Evolutionary conservation across 2,113 vertebrate species (phyloP), one percentile per base, ranked within the genome.

Genomic region (Plecotus auritus): DNA sequence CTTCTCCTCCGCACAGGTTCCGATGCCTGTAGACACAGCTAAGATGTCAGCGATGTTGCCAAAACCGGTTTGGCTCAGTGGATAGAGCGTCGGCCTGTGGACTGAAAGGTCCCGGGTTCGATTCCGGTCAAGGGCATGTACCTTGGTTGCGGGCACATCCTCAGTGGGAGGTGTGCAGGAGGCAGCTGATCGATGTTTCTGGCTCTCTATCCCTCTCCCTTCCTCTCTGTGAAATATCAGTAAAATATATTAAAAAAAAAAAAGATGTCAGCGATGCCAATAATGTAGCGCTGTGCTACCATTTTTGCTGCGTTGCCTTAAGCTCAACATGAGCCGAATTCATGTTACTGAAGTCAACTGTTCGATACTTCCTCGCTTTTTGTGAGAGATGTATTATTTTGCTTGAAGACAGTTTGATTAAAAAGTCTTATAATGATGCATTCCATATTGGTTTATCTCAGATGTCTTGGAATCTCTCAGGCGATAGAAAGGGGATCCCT

Each of bases 341-440:
- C n/a, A 54, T 94, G 77, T 83, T 84, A 80, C 54, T 94, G 85
- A 74, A 94, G 87, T 87, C 49, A 70, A 78, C n/a, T 94, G 93
- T 96, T 95, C 74, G 90, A 80, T 94, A 92, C 26, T 49, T 86
- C 89, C 42, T 97, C 95, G 59, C 78, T 89, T 91, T 83, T 73
- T 59, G 51, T 94, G 45, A 30, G 78, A 85, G 78, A 93, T 59
- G 64, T 37, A 80, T 94, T 94, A 49, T 93, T 96, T 93, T 78
- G 69, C 80, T 54, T 94, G 26, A 73, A 74, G 64, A 91, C 1
- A 17, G 74, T 67, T 86, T 49, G 54, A 90, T 76, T 51, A 42
- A 42, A 93, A 69, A 86, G 22, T 89, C 30, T 77, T 49, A 49
- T 30, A 86, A 40, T 42, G 37, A 81, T 59, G 66, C 45, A 42